Percentiles rank a stretch among this genome's conserved stretches.
phyloP scores from a whole-genome alignment of 2,113 vertebrate genomes.

The Rhodinocichla rosea region DNA sequence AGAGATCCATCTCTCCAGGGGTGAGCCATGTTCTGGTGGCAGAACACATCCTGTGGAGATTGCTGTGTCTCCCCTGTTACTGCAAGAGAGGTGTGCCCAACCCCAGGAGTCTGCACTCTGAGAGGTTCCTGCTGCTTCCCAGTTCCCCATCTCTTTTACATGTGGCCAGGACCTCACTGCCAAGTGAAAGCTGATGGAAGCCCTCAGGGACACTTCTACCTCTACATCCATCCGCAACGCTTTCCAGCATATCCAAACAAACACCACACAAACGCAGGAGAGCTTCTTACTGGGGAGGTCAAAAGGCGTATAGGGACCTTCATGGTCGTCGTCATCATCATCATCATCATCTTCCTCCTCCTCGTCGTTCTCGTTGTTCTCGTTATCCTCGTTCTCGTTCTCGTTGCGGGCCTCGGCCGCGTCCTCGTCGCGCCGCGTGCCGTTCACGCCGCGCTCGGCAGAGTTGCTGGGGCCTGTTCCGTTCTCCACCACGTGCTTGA shows the following conservation, averaged over 20 bases:
- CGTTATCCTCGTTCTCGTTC: conserved; percentile 86
- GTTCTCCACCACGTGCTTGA: conserved; percentile 84
- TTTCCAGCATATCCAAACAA: neutral
- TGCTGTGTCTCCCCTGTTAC: neutral
- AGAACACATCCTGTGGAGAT: neutral
- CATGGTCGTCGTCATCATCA: conserved; percentile 83
- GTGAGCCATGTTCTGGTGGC: neutral
- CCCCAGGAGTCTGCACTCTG: neutral
- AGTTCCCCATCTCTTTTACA: neutral
- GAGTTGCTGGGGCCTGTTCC: conserved; percentile 77
- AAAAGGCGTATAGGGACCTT: conserved; percentile 89
- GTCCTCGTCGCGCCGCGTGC: conserved; percentile 69
- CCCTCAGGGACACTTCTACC: neutral
- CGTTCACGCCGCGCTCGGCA: conserved; percentile 64
- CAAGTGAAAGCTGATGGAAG: neutral
- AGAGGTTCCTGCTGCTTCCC: neutral
- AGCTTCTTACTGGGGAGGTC: conserved; percentile 84
- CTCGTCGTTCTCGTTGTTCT: conserved; percentile 88
- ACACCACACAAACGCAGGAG: neutral
- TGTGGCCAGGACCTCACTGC: neutral
- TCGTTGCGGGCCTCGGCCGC: conserved; percentile 79
- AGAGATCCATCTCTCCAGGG: neutral
- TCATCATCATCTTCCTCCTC: conserved; percentile 91
- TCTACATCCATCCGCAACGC: fast-evolving
- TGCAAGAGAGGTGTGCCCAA: neutral